Conservation (phyloP, 1,140 invertebrate genomes). For the Calephelis nemesis region DNA sequence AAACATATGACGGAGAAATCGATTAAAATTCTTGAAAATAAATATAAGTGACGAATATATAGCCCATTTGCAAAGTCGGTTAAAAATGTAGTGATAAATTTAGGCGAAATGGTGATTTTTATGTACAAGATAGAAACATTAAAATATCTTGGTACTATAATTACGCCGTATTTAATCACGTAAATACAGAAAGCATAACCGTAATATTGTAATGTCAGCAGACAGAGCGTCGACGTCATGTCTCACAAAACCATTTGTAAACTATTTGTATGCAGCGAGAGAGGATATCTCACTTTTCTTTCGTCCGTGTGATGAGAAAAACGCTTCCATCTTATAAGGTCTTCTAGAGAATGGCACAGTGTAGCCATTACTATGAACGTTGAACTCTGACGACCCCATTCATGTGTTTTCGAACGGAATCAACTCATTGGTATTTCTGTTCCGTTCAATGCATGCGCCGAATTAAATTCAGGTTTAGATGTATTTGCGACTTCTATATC, state of each 20-base stretch:
- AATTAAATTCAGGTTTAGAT: conserved; percentile 6
- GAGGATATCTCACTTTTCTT: conserved; percentile 65
- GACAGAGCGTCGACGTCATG: conserved; percentile 34
- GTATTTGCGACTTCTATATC: neutral
- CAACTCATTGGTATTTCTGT: conserved; percentile 2
- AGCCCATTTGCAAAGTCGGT: too few relatives aligned
- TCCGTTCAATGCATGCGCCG: conserved; percentile 2
- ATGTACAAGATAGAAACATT: too few relatives aligned
- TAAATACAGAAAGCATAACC: too few relatives aligned
- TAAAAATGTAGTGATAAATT: too few relatives aligned
- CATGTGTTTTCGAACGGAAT: conserved; percentile 16
- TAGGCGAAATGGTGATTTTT: too few relatives aligned
- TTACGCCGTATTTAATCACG: too few relatives aligned
- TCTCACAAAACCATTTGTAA: conserved; percentile 58
- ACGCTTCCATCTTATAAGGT: conserved; percentile 15
- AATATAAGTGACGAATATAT: too few relatives aligned
- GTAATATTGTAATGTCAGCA: neutral
- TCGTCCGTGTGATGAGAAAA: conserved; percentile 51
- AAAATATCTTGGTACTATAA: too few relatives aligned
- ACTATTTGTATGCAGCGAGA: conserved; percentile 70
- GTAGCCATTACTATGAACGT: conserved; percentile 36
- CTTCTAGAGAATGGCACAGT: conserved; percentile 25
- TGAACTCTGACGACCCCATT: conserved; percentile 24
- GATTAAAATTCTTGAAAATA: too few relatives aligned
- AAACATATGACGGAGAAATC: too few relatives aligned